A percentile compares a stretch with the other conserved stretches of the same genome.
phyloP scores from a whole-genome alignment of 2,113 vertebrate genomes.

The Dicrurus megarhynchus region DNA sequence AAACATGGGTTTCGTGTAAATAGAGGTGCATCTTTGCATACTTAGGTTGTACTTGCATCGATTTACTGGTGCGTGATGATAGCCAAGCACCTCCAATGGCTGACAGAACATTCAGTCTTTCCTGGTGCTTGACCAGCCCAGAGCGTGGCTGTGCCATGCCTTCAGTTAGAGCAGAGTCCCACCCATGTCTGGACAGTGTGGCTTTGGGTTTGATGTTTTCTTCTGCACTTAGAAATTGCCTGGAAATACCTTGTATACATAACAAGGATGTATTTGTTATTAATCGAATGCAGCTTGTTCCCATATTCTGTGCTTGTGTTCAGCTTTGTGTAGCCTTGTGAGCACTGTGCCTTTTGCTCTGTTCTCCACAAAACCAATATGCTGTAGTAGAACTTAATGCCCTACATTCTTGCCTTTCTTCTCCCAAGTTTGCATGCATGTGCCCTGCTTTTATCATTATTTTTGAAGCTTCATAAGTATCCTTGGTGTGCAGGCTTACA shows the following conservation, averaged over 20 bases:
- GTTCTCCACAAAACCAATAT: not conserved
- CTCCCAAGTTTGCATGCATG: not conserved
- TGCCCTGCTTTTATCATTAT: not conserved
- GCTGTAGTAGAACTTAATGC: not conserved
- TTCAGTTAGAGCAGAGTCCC: not conserved
- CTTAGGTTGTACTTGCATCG: not conserved
- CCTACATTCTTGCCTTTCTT: not conserved
- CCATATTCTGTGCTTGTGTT: not conserved
- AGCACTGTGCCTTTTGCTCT: not conserved
- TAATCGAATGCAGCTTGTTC: not conserved
- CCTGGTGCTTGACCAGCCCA: not conserved
- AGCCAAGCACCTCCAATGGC: not conserved
- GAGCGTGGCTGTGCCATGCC: rapidly evolving
- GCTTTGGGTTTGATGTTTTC: not conserved
- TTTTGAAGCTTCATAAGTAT: not conserved
- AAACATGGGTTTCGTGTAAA: not conserved
- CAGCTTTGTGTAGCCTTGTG: not conserved
- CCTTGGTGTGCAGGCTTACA: not conserved
- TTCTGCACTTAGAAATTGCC: not conserved
- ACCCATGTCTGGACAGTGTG: rapidly evolving
- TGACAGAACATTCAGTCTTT: rapidly evolving
- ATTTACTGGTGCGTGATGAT: not conserved
- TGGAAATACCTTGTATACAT: not conserved
- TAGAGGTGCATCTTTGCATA: not conserved
- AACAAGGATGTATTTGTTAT: not conserved